These are phyloP conservation scores for Uria lomvia DNA, from an alignment of 2,113 vertebrate genomes.

Conservation along the genomic window DNA sequence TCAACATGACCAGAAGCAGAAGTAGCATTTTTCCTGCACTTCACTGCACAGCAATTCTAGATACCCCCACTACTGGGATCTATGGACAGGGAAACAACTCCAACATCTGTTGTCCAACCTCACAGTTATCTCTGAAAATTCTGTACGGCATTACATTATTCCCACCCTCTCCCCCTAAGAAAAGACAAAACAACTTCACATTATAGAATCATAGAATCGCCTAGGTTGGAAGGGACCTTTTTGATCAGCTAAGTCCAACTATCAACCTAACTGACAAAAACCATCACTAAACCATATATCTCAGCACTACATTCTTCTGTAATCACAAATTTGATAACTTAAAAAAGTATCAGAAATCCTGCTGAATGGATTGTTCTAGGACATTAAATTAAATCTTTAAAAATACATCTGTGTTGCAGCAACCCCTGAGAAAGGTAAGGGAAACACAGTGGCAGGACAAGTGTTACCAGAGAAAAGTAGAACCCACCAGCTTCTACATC, in stretches of 20 bases:
- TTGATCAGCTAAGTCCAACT: too few relatives aligned
- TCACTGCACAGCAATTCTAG: neutral
- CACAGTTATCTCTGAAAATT: neutral
- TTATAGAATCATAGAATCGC: too few relatives aligned
- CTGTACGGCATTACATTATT: neutral
- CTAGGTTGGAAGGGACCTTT: too few relatives aligned
- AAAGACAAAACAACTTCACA: neutral
- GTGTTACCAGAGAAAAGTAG: neutral
- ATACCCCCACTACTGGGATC: neutral
- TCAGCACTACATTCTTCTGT: neutral
- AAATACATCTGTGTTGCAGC: neutral
- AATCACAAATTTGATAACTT: neutral
- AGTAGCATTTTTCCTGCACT: neutral
- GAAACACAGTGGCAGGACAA: neutral
- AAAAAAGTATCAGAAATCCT: neutral
- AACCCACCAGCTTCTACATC: neutral
- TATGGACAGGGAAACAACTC: neutral
- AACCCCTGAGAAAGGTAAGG: neutral
- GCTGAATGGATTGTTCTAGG: neutral
- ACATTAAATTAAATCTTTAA: neutral
- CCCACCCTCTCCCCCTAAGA: neutral
- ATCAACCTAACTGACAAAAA: too few relatives aligned
- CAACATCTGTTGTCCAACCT: neutral
- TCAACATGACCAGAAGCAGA: neutral
- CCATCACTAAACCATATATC: too few relatives aligned